Percentiles rank a stretch among this genome's conserved stretches.
These are phyloP conservation scores for Tethya wilhelma DNA, from an alignment of 37 sponge, comb jelly and placozoan species.

Conservation along the genomic window DNA sequence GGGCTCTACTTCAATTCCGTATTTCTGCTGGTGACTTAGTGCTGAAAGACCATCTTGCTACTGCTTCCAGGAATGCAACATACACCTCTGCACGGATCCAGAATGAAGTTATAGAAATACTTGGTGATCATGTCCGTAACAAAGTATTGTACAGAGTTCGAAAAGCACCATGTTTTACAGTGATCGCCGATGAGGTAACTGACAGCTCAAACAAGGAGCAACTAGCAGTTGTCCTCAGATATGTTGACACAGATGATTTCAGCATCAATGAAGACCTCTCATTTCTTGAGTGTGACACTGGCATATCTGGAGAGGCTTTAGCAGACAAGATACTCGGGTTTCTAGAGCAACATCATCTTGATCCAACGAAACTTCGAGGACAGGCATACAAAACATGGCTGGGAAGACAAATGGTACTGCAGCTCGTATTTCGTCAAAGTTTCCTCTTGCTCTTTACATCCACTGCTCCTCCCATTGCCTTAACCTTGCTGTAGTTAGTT, in stretches of 20 bases:
- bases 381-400: neutral
- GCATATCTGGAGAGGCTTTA: neutral
- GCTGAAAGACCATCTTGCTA: conserved; percentile 2
- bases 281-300: too few relatives aligned
- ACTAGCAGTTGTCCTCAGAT: neutral
- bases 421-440: too few relatives aligned
- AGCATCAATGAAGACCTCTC: neutral
- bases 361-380: neutral
- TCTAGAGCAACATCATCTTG: neutral
- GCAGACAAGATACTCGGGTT: neutral
- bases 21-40: neutral
- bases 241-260: neutral
- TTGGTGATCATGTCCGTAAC: neutral
- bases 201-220: neutral
- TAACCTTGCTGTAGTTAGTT: too few relatives aligned
- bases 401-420: too few relatives aligned
- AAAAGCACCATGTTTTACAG: neutral
- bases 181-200: too few relatives aligned
- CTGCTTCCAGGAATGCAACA: neutral
- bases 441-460: too few relatives aligned
- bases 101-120: neutral
- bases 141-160: neutral
- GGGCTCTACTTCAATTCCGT: neutral
- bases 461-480: too few relatives aligned
- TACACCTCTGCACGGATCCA: neutral